These are phyloP conservation scores for Pedionomus torquatus DNA, from an alignment of 2,113 vertebrate species.

Conservation along the genomic window DNA sequence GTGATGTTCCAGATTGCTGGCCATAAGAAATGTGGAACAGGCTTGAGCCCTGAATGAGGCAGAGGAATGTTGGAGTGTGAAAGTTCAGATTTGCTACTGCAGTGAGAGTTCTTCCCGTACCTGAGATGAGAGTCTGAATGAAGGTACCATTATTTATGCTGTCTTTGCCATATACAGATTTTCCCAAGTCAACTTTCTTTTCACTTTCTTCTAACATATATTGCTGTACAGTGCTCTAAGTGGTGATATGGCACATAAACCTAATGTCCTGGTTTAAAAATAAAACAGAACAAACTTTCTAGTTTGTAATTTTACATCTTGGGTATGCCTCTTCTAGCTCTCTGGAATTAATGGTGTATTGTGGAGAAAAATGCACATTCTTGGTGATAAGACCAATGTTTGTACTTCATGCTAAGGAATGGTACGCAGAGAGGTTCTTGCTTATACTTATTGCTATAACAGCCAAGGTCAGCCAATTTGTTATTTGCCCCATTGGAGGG, in stretches of 20 bases:
- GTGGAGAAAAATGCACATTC: no score
- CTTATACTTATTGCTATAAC: no score
- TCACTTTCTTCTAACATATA: neutral
- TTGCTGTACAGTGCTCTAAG: neutral
- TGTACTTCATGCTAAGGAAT: no score
- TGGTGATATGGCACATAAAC: neutral
- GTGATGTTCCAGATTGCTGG: neutral
- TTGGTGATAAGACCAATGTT: no score
- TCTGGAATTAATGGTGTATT: no score
- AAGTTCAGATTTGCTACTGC: neutral
- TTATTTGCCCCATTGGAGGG: no score
- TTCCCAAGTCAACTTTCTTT: neutral
- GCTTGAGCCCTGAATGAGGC: neutral
- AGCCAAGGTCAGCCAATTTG: no score
- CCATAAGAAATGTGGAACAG: fast-evolving
- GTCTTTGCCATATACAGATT: neutral
- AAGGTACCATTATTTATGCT: neutral
- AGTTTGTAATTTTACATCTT: no score
- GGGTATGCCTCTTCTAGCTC: no score
- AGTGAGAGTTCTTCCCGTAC: neutral
- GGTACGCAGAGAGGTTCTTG: no score
- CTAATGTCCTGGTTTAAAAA: no score
- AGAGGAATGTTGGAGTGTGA: neutral
- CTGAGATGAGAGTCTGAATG: neutral
- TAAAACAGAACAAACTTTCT: no score